Evolutionary conservation across 2,113 vertebrate genomes (phyloP), one percentile per base, ranked within the genome.

Genomic region (Corvus hawaiiensis): DNA sequence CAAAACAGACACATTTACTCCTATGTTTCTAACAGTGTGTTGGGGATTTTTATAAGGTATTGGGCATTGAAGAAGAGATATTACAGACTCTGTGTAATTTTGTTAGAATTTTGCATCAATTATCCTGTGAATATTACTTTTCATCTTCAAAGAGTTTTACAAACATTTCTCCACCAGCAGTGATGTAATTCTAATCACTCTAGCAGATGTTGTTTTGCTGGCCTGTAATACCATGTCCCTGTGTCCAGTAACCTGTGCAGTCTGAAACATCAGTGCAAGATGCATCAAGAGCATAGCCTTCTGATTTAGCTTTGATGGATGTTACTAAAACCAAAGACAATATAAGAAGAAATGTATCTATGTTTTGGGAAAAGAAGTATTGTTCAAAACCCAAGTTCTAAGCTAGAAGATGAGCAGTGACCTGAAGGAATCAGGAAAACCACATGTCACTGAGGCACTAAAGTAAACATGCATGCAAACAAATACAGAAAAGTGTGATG

Each of bases 141-240:
- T 92, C 44, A 54, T 86, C 73, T 95, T 94, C 54, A 77, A 80
- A 79, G 80, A 61, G 43, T 67, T 95, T 93, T 75, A 32, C 33
- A 92, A 82, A 84, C 28, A 43, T 87, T 94, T 94, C 23, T 92
- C 19, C 49, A 92, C 44, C 61, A 92, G 20, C 3, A 6, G 43
- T 89, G 83, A 93, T 71, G 83, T 84, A 84, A 94, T 93, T 93
- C 66, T 95, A 79, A 89, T 79, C 69, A 49, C 54, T 87, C 32
- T 62, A 90, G 73, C 96, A 96, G 93, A 93, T 95, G 93, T 82
- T 96, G 49, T 82, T 94, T 96, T 94, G 83, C 49, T 92, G 86
- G 83, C 35, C 73, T 62, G 35, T 37, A 59, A 67, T 84, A 88
- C 33, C 1, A 0, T 49, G 49, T 52, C 66, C 26, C 73, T 68